Base-by-base conservation (phyloP, 2,888 invertebrate species). In the Thymelicus lineola region DNA sequence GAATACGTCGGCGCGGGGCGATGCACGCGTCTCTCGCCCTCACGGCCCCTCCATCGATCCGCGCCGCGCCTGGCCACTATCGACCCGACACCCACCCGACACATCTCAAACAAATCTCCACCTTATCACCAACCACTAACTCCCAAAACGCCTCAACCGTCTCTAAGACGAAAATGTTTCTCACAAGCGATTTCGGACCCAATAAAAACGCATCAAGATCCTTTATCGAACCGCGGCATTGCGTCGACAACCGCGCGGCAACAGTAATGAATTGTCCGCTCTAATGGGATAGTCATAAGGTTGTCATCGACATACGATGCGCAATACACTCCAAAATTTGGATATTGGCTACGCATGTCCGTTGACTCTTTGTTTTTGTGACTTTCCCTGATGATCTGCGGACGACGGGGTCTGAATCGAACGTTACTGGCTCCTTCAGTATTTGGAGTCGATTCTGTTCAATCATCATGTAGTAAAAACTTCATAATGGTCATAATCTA, bases 331-430 rank as follows among this genome's bases (percentile, higher is more conserved):
- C 81, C 76, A 77, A 79, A 80, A 80, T 83, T 81, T 76, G 80
- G 80, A 82, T 82, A 82, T 84, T 82, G 82, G 86, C 82, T 89
- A 93, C 93, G 93, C 93, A 93, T 93, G 93, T 92, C 91, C 89
- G 73, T 70, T 72, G 72, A 72, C 72, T 74, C 74, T 78, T 78
- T 77, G 76, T 77, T 76, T 75, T 77, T 53, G 57, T 63, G 64
- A 70, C 71, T 71, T 48, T 86, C 50, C 58, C 50, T 35, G 85
- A 82, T 86, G 85, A 86, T 85, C 50, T 66, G 71, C 46, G 6
- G 53, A 53, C 46, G 64, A 71, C 48, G 59, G n/a, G 46, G 42
- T 61, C 38, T 38, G 48, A 69, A 66, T 58, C 36, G 57, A 68
- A 57, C 53, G 60, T 64, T 63, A 17, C 4, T 36, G 50, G 46